A percentile compares a stretch with the other conserved stretches of the same genome.
Evolutionary conservation across 2,113 vertebrate genomes (phyloP).

Genomic region (pig (Sus scrofa)): DNA sequence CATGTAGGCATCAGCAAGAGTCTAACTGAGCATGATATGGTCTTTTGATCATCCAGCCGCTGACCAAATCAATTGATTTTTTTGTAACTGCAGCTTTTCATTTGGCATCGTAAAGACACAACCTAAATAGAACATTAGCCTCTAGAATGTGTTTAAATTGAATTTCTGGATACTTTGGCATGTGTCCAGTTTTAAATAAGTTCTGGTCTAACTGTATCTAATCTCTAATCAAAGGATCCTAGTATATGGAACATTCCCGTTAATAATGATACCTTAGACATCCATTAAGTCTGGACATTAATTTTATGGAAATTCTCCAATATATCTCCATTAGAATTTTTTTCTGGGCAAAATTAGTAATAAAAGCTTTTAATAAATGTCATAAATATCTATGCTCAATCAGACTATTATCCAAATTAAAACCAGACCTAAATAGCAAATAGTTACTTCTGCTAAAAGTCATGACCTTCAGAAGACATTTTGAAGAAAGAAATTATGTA

Average conservation of each 20-base stretch:
- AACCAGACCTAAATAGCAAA: constrained; percentile 90
- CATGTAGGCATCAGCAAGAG: neutral
- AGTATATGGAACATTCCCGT: constrained; percentile 89
- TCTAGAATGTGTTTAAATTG: constrained; percentile 90
- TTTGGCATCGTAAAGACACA: constrained; percentile 73
- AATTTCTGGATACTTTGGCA: constrained; percentile 90
- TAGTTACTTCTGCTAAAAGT: constrained; percentile 81
- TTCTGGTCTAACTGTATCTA: constrained; percentile 87
- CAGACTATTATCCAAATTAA: constrained; percentile 88
- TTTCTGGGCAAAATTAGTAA: constrained; percentile 88
- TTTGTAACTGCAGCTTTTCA: constrained; percentile 74
- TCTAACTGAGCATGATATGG: constrained; percentile 46
- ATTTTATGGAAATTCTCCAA: constrained; percentile 92
- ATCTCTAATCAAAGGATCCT: constrained; percentile 88
- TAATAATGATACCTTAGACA: constrained; percentile 91
- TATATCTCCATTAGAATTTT: constrained; percentile 90
- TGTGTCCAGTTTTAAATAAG: constrained; percentile 87
- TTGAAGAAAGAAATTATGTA: constrained; percentile 79
- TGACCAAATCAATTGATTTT: constrained; percentile 76
- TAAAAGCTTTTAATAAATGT: constrained; percentile 91
- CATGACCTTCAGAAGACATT: constrained; percentile 86
- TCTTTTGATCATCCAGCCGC: constrained; percentile 49
- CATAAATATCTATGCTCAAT: constrained; percentile 90
- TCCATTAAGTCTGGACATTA: constrained; percentile 92
- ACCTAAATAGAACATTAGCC: constrained; percentile 87